Percentiles rank a stretch among this genome's conserved stretches.
phyloP scores from a whole-genome alignment of 1,140 invertebrate genomes.

The Conus betulinus region DNA sequence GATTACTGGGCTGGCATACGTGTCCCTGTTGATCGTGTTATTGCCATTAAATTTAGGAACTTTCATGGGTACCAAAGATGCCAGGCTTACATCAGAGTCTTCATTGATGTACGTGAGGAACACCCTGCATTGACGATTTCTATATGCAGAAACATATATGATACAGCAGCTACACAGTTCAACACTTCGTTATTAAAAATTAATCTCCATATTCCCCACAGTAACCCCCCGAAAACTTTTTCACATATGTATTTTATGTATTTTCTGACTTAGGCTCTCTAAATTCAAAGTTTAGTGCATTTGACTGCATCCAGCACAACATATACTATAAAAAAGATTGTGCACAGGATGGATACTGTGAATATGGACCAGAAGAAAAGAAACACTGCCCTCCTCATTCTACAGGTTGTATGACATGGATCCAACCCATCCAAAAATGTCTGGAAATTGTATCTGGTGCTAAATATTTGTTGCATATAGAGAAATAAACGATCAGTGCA shows the following conservation, averaged over 20 bases:
- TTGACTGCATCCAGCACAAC: background rate
- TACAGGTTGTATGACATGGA: background rate
- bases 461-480: background rate
- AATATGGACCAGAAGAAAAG: background rate
- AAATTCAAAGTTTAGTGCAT: background rate
- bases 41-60: background rate
- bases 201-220: background rate
- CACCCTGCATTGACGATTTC: background rate
- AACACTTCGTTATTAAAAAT: background rate
- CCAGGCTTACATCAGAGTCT: background rate
- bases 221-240: background rate
- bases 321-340: background rate
- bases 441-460: background rate
- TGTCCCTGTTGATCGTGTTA: background rate
- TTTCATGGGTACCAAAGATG: too few relatives aligned
- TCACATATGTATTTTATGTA: too few relatives aligned
- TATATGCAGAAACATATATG: background rate
- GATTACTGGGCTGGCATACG: background rate
- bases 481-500: background rate
- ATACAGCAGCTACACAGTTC: background rate
- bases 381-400: background rate
- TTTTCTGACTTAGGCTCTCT: too few relatives aligned
- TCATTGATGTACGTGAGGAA: too few relatives aligned
- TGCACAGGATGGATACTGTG: background rate
- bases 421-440: background rate